Evolutionary conservation across 2,113 vertebrate genomes (phyloP), one percentile per base, ranked within the genome.

Genomic region (Rhinoptilus africanus): DNA sequence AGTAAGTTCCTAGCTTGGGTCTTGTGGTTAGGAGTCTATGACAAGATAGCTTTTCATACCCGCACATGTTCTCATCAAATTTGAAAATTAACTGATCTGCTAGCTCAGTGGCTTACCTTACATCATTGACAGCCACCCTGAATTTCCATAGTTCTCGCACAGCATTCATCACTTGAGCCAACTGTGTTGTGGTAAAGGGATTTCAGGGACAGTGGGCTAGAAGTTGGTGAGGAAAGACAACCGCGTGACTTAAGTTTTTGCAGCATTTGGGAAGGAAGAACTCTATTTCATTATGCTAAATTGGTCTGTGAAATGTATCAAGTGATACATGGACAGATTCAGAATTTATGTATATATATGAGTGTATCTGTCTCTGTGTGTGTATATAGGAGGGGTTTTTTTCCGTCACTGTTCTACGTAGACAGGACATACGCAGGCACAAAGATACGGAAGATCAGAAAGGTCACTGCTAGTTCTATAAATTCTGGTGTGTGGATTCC

Each of bases 321-420:
- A 81, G 43, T 39, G 53, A 27, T 68, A 28, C 19, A 10, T 2
- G 45, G 79, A 43, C 45, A 85, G 43, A 77, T 37, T 93, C 47
- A 88, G 75, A 83, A 62, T 11, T 41, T 45, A 7, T 1, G 4
- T 74, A 3, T 78, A 6, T 57, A 7, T 75, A 41, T 53, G 35
- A 7, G 6, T 8, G 2, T 43, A n/a, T n/a, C 23, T 71, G 1
- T 43, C 4, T 56, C 3, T 67, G 14, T 62, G 34, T 57, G 13
- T 59, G 12, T 48, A 4, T 45, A 13, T 64, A 13, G 41, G 47
- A n/a, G 4, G 0, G 0, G 1, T 20, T 4, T 56, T 84, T 80
- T 69, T 10, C 37, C 5, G 12, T 57, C 20, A 5, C 30, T 67
- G 21, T 48, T 79, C 27, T 54, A 47, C 35, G 51, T 27, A 54